These are phyloP conservation scores for Plebejus argus DNA, from an alignment of 2,888 invertebrate species.

Conservation along the genomic window DNA sequence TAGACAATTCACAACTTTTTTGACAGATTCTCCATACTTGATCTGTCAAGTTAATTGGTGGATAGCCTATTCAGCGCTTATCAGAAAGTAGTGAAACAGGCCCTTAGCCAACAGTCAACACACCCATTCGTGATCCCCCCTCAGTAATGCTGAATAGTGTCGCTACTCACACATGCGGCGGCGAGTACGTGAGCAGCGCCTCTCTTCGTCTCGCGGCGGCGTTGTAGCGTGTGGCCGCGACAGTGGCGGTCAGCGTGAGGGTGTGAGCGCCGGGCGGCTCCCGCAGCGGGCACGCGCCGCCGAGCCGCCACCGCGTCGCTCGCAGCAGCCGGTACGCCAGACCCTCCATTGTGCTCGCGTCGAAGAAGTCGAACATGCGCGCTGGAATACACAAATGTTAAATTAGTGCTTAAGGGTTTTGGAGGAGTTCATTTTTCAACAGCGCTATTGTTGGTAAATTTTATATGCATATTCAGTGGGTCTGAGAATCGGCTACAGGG, in stretches of 20 bases:
- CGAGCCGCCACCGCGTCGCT: constrained; percentile 82
- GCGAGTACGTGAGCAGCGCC: constrained; percentile 91
- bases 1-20: no score
- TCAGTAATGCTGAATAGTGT: neutral
- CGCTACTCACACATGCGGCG: constrained; percentile 90
- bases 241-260: constrained; percentile 84
- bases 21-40: no score
- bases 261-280: constrained; percentile 69
- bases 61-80: no score
- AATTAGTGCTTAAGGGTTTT: neutral
- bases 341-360: constrained; percentile 95
- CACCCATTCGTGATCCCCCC: no score
- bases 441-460: no score
- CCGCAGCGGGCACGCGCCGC: constrained; percentile 69
- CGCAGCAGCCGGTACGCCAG: constrained; percentile 90
- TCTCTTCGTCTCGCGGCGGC: constrained; percentile 81
- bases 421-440: neutral
- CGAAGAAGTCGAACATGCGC: constrained; percentile 96
- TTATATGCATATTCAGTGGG: no score
- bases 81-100: no score
- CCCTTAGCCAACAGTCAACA: no score
- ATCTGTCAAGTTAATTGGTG: no score
- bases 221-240: constrained; percentile 63
- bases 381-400: constrained; percentile 76
- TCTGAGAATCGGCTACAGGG: no score